These are phyloP conservation scores for Caerostris darwini DNA, from an alignment of 1,140 invertebrate genomes.

Conservation along the genomic window DNA sequence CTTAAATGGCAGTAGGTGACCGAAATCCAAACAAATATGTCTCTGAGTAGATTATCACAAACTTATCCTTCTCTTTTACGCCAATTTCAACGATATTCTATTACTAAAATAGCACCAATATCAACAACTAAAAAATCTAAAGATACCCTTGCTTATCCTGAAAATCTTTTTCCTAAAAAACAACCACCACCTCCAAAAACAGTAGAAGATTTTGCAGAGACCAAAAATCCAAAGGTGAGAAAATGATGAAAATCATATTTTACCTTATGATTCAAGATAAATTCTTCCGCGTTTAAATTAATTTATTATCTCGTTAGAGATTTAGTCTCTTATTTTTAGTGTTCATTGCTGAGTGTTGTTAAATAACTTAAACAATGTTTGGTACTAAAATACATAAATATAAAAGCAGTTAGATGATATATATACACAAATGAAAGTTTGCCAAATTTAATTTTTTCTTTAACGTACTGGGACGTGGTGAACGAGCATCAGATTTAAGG, in stretches of 20 bases:
- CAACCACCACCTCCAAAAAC: constrained; percentile 77
- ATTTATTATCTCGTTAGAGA: no score
- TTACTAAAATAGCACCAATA: constrained; percentile 79
- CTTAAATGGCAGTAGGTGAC: constrained; percentile 44
- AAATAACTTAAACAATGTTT: no score
- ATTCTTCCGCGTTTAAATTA: no score
- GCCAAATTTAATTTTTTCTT: no score
- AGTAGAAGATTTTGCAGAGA: constrained; percentile 80
- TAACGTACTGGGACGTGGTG: no score
- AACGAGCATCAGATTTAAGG: no score
- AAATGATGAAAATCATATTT: constrained; percentile 4
- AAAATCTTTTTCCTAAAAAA: constrained; percentile 72
- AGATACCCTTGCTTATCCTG: constrained; percentile 79
- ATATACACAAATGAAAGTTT: no score
- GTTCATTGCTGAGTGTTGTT: no score
- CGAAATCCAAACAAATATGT: constrained; percentile 59
- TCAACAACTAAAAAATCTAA: constrained; percentile 82
- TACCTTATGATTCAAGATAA: no score
- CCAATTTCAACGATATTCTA: neutral
- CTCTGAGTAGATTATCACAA: constrained; percentile 2
- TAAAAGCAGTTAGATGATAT: no score
- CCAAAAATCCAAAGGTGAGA: constrained; percentile 79
- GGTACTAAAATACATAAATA: no score
- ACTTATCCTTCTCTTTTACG: neutral
- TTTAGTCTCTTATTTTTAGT: no score